Evolutionary conservation across 2,113 vertebrate genomes (phyloP).

Genomic region (Chlorodrepanis virens): DNA sequence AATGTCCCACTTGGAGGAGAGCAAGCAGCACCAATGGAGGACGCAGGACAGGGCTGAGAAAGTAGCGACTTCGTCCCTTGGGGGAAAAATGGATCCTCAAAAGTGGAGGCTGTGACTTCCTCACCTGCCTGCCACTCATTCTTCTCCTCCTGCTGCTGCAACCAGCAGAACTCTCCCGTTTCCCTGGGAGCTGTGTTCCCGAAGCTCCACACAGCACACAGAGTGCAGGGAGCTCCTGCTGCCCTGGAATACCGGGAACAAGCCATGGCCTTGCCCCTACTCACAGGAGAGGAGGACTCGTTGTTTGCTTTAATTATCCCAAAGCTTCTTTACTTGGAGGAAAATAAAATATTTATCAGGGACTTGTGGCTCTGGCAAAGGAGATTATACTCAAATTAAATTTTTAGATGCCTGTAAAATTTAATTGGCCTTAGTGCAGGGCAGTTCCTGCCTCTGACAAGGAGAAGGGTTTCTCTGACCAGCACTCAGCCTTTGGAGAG

Average conservation of each 20-base stretch:
- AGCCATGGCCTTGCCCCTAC: neutral
- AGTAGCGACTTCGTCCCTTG: neutral
- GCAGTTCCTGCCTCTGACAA: conserved; percentile 49
- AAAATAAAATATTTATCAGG: conserved; percentile 74
- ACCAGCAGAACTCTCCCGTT: neutral
- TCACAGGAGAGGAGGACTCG: neutral
- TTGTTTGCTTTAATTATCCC: conserved; percentile 3
- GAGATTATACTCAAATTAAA: conserved; percentile 60
- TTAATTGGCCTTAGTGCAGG: conserved; percentile 60
- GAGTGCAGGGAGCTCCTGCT: neutral
- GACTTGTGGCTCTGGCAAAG: conserved; percentile 59
- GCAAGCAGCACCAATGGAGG: rapidly evolving
- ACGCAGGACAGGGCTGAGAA: neutral
- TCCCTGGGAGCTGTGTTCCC: neutral
- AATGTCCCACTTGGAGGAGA: neutral
- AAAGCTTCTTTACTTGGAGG: conserved; percentile 4
- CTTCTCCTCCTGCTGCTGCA: neutral
- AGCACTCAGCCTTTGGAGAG: neutral
- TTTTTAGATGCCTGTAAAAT: conserved; percentile 68
- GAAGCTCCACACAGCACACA: rapidly evolving
- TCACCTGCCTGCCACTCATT: neutral
- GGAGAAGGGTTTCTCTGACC: conserved; percentile 9
- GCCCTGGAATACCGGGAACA: rapidly evolving
- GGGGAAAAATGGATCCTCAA: neutral
- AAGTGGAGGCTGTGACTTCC: neutral